Evolutionary conservation across 1,140 invertebrate species (phyloP), one percentile per base, ranked within the genome.

Genomic region (Orussus abietinus): DNA sequence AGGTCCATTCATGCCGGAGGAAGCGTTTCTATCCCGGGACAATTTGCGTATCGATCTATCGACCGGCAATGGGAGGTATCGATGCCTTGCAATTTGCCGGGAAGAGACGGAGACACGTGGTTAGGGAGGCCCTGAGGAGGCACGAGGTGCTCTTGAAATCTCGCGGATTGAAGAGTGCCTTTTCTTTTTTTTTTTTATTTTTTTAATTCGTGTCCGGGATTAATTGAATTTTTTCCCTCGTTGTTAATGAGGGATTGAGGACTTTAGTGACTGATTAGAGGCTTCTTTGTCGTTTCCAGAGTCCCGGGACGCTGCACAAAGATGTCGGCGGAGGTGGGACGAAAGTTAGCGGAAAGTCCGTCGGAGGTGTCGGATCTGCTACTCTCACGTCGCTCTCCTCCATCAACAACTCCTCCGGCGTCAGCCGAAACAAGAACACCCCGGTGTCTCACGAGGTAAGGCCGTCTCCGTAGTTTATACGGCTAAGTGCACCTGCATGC

Each of bases 251-350:
- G n/a, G n/a, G n/a, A n/a, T n/a, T n/a, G n/a, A n/a, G n/a, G n/a
- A n/a, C n/a, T n/a, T n/a, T n/a, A n/a, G n/a, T n/a, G n/a, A n/a
- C n/a, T n/a, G n/a, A n/a, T n/a, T n/a, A n/a, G n/a, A 14, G 12
- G 11, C 22, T 25, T 30, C 39, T 47, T 60, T 44, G 54, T 49
- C 61, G 42, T 51, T 72, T 63, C 42, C 62, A 74, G 70, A 72
- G 69, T 72, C 70, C 70, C 55, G 69, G 69, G 59, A 70, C 68
- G 55, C 53, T 72, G 52, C 69, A 74, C 62, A 74, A 74, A 61
- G 69, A 74, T 74, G 69, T 69, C 49, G 61, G 66, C 43, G 64
- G 64, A 51, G 63, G 62, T 49, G 69, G 68, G 50, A 71, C 69
- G 44, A 74, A 74, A 65, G 64, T 71, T 51, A 68, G 64, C 57